These are phyloP conservation scores for Hymenopus coronatus DNA, from an alignment of 2,888 invertebrate genomes.

Conservation along the genomic window DNA sequence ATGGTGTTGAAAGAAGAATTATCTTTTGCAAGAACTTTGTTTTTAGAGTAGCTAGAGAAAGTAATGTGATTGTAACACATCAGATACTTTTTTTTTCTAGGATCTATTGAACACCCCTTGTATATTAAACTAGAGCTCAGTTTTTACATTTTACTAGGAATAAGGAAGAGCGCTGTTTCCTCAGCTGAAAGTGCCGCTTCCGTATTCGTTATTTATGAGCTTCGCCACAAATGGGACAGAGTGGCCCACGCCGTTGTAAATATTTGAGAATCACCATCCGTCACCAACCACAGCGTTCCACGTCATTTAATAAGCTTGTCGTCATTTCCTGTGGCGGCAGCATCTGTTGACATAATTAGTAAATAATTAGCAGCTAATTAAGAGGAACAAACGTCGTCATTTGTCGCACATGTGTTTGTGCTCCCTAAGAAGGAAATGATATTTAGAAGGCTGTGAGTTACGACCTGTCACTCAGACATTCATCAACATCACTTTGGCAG, in stretches of 20 bases:
- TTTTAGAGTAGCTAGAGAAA: too few relatives aligned
- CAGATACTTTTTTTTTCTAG: too few relatives aligned
- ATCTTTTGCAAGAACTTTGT: too few relatives aligned
- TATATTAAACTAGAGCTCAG: too few relatives aligned
- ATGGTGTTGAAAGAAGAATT: too few relatives aligned
- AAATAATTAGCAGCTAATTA: constrained; percentile 14
- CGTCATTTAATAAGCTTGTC: constrained; percentile 10
- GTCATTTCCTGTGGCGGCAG: constrained; percentile 7
- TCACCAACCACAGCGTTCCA: background rate
- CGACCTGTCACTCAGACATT: background rate
- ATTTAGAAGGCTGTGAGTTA: background rate
- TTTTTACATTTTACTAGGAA: too few relatives aligned
- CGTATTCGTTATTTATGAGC: too few relatives aligned
- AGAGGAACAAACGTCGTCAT: background rate
- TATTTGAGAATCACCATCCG: background rate
- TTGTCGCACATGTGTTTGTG: constrained; percentile 5
- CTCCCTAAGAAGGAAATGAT: background rate
- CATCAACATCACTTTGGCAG: background rate
- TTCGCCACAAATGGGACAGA: background rate
- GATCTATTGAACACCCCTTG: too few relatives aligned
- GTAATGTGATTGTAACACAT: too few relatives aligned
- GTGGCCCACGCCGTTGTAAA: background rate
- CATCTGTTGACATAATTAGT: background rate
- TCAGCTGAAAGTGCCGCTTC: too few relatives aligned
- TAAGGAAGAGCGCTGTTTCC: too few relatives aligned